phyloP scores from a whole-genome alignment of 2,797 vertebrate genomes.

The Acanthopagrus latus region DNA sequence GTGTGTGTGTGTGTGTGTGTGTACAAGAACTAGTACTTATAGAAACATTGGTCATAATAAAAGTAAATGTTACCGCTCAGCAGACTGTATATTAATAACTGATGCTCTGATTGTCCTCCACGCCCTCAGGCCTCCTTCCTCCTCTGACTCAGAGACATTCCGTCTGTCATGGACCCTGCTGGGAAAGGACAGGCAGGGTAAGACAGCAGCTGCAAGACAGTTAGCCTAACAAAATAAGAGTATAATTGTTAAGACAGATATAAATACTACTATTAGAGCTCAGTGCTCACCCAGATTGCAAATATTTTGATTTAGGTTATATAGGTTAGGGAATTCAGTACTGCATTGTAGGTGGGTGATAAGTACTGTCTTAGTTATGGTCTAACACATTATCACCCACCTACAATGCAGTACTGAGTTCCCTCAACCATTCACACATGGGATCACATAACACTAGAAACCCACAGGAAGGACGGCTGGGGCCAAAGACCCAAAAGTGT shows the following conservation, averaged over 20 bases:
- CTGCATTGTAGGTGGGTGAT: too few species aligned
- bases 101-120: neutral
- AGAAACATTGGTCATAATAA: neutral
- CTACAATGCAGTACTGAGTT: too few species aligned
- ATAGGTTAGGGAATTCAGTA: too few species aligned
- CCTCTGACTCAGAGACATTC: conserved; percentile 64
- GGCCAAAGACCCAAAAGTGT: too few species aligned
- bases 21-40: neutral
- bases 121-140: conserved; percentile 72
- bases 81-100: neutral
- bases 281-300: neutral
- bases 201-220: conserved; percentile 44
- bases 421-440: too few species aligned
- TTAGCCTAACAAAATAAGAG: neutral
- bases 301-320: neutral
- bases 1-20: too few species aligned
- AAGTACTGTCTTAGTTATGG: too few species aligned
- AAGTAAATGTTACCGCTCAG: neutral
- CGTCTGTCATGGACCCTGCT: conserved; percentile 41
- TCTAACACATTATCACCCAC: too few species aligned
- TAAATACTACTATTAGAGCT: neutral
- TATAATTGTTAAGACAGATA: neutral
- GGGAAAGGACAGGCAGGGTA: conserved; percentile 66
- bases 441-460: too few species aligned
- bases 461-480: too few species aligned